These are phyloP conservation scores for Synodontis membranacea DNA, from an alignment of 2,113 vertebrate species.

Conservation along the genomic window DNA sequence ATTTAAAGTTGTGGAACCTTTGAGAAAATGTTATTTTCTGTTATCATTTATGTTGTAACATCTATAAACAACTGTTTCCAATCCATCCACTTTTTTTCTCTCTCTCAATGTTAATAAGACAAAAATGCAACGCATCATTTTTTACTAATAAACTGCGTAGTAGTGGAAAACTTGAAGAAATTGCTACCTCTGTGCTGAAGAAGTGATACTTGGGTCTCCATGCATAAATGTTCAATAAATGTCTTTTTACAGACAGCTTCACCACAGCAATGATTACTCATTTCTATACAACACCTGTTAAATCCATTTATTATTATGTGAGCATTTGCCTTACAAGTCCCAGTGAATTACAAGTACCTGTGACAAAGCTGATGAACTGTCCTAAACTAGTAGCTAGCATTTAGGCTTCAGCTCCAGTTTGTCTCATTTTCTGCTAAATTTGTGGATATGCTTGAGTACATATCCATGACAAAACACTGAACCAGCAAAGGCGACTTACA, in stretches of 20 bases:
- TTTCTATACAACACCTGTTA: neutral
- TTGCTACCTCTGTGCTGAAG: neutral
- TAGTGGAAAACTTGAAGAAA: neutral
- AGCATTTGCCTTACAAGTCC: neutral
- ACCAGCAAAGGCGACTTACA: neutral
- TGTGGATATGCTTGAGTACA: neutral
- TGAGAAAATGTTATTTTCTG: neutral
- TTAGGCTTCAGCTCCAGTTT: neutral
- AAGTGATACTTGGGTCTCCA: neutral
- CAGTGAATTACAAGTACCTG: no score
- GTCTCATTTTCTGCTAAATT: neutral
- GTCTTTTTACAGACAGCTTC: neutral
- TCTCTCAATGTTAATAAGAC: neutral
- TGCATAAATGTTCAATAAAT: neutral
- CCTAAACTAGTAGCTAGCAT: neutral
- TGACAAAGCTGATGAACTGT: neutral
- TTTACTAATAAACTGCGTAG: neutral
- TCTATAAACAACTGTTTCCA: neutral
- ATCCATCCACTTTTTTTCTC: neutral
- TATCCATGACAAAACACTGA: neutral
- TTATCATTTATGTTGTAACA: neutral
- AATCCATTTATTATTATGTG: neutral
- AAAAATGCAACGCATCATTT: neutral
- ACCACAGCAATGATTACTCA: neutral
- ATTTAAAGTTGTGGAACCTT: neutral